Conservation (phyloP, 2,888 invertebrate species). For the Dione juno region DNA sequence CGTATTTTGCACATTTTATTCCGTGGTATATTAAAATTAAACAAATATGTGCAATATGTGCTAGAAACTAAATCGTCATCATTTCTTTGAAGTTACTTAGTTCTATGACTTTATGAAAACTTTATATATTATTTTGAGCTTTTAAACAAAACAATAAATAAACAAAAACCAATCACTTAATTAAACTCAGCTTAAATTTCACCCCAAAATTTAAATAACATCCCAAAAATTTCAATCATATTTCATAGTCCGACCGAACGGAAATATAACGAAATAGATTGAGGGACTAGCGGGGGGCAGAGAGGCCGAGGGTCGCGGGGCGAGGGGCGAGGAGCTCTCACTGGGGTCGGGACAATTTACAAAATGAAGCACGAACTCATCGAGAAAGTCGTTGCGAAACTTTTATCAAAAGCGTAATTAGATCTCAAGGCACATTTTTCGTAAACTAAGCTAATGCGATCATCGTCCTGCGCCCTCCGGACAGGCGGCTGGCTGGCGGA, state of each 20-base stretch:
- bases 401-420: slow-evolving; percentile 45
- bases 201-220: slow-evolving; percentile 1
- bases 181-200: slow-evolving; percentile 6
- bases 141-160: background rate
- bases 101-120: too few species aligned
- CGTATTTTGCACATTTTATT: too few species aligned
- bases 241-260: slow-evolving; percentile 12
- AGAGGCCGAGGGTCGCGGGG: background rate
- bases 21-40: too few species aligned
- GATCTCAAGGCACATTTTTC: slow-evolving; percentile 44
- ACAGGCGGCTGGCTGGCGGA: background rate
- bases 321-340: background rate
- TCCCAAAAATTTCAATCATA: slow-evolving; percentile 17
- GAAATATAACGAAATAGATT: slow-evolving; percentile 36
- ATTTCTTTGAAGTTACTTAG: too few species aligned
- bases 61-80: too few species aligned
- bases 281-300: slow-evolving; percentile 3
- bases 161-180: slow-evolving; percentile 14
- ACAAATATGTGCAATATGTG: too few species aligned
- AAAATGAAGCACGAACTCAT: slow-evolving; percentile 43
- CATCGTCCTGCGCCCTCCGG: slow-evolving; percentile 1
- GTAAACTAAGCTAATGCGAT: slow-evolving; percentile 46
- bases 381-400: slow-evolving; percentile 36
- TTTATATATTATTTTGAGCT: background rate
- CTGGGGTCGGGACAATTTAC: slow-evolving; percentile 36